Conservation (phyloP, 2,888 invertebrate genomes). For the Sinelater perroti region DNA sequence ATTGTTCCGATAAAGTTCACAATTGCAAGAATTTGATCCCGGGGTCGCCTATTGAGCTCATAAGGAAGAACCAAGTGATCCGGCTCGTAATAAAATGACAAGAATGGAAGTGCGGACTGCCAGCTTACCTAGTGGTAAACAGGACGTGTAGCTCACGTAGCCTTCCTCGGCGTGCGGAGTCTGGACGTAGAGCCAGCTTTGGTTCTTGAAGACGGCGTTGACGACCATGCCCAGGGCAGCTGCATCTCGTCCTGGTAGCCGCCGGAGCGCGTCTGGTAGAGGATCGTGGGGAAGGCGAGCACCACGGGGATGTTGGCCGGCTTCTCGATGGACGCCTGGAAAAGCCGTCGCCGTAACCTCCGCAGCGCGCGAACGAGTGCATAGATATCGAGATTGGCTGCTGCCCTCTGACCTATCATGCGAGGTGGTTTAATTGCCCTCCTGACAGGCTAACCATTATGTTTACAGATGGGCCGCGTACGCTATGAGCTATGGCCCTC, state of each 20-base stretch:
- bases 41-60: too few species aligned
- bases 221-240: slow-evolving; percentile 84
- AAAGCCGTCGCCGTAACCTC: too few species aligned
- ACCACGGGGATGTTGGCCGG: slow-evolving; percentile 89
- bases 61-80: too few species aligned
- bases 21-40: too few species aligned
- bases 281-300: slow-evolving; percentile 75
- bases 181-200: slow-evolving; percentile 85
- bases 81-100: too few species aligned
- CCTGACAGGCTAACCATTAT: slow-evolving; percentile 53
- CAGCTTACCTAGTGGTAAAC: slow-evolving; percentile 78
- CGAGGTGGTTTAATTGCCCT: slow-evolving; percentile 51
- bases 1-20: too few species aligned
- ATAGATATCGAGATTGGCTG: slow-evolving; percentile 35
- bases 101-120: too few species aligned
- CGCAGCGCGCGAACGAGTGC: slow-evolving; percentile 7
- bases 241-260: slow-evolving; percentile 74
- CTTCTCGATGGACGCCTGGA: slow-evolving; percentile 77
- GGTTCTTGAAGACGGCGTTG: slow-evolving; percentile 86
- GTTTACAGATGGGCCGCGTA: slow-evolving; percentile 44
- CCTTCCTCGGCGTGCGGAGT: slow-evolving; percentile 87
- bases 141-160: slow-evolving; percentile 79
- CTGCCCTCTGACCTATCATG: slow-evolving; percentile 51
- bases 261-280: slow-evolving; percentile 78
- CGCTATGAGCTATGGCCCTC: slow-evolving; percentile 49